Evolutionary conservation across 35 echinoderm and acorn worm species (phyloP), one percentile per base, ranked within the genome.

Genomic region (Eucidaris tribuloides): DNA sequence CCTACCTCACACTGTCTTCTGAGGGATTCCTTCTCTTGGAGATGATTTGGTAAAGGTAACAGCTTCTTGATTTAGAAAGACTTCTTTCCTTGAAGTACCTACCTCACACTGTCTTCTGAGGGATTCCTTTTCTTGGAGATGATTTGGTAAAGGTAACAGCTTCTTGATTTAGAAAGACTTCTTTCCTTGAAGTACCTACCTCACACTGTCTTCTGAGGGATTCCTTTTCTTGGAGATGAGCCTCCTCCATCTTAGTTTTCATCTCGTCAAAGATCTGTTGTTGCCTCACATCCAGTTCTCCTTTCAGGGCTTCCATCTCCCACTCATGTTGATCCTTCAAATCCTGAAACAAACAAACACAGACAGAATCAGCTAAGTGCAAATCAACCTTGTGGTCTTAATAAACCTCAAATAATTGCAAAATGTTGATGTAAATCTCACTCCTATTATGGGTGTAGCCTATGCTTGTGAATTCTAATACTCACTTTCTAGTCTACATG

Each of bases 191-290:
- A 68, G 3, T 42, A 42, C 84, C 45, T 85, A 93, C 91, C 85
- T 93, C 37, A 37, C 39, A 54, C 11, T 83, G 42, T 40, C 33
- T 46, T 36, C 80, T 62, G 31, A 83, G 36, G 28, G 77, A 18
- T 79, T 83, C 80, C 35, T 79, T 62, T 60, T 93, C 81, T 45
- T 83, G 63, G 71, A 46, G 39, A 36, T 84, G 65, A 39, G 65
- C 55, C 9, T 82, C 71, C 79, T 97, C 89, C 13, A 97, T 35
- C 30, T 89, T 82, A 3, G 28, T 59, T 74, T 88, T 88, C 59
- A 92, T 81, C 81, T 92, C 63, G 55, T 88, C 89, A 84, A 93
- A 89, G 5, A 93, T 79, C 38, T 65, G 50, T 50, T 88, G 81
- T 22, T 88, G 85, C 25, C 66, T 50, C 46, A 58, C 31, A 30